phyloP scores from a whole-genome alignment of 2,888 invertebrate genomes.

The Pristionchus maxplancki region DNA sequence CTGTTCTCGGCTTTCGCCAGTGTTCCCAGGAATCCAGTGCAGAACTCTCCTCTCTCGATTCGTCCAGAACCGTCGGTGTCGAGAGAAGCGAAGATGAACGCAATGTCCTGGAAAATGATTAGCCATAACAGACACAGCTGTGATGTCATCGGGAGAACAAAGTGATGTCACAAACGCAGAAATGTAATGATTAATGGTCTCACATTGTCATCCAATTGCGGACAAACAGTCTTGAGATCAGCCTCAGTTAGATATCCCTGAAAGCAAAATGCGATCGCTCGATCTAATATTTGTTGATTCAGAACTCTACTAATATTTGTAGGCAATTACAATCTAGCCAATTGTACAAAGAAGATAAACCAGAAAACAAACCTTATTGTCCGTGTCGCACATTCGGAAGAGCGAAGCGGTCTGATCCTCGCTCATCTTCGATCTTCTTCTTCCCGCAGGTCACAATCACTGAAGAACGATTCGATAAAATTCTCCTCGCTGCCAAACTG shows the following conservation, averaged over 20 bases:
- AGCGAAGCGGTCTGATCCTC: conserved; percentile 54
- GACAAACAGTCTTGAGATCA: conserved; percentile 78
- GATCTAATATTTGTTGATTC: neutral
- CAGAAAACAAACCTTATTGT: conserved; percentile 56
- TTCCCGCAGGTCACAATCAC: conserved; percentile 19
- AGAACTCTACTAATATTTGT: no score
- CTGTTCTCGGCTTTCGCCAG: conserved; percentile 67
- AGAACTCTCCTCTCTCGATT: conserved; percentile 78
- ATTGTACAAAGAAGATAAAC: no score
- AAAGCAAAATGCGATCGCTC: neutral
- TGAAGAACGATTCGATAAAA: neutral
- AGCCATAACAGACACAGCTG: no score
- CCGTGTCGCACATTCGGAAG: conserved; percentile 55
- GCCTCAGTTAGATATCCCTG: conserved; percentile 78
- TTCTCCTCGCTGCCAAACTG: neutral
- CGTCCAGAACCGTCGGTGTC: conserved; percentile 68
- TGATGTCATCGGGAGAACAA: neutral
- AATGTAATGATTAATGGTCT: neutral
- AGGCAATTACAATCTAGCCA: no score
- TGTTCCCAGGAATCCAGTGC: conserved; percentile 77
- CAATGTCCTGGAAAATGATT: conserved; percentile 62
- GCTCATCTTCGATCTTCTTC: conserved; percentile 38
- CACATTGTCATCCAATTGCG: conserved; percentile 76
- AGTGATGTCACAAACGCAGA: neutral
- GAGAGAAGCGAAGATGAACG: conserved; percentile 70